phyloP scores from a whole-genome alignment of 2,797 vertebrate species.

The Margarornis squamiger region DNA sequence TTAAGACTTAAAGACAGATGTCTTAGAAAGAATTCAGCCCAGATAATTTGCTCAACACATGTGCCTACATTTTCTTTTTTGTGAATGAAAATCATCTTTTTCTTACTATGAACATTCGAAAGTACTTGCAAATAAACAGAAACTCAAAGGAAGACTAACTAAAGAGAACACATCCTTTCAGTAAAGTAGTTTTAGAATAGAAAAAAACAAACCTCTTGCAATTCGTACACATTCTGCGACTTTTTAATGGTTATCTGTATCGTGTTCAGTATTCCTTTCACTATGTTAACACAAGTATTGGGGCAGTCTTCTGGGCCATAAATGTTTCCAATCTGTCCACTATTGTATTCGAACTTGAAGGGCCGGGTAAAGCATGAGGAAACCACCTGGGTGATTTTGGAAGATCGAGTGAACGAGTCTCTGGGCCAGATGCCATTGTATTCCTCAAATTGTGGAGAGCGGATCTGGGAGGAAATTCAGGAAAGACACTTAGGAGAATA shows the following conservation, averaged over 20 bases:
- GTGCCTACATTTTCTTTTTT: not conserved
- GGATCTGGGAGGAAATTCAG: conserved; percentile 76
- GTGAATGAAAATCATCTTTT: not conserved
- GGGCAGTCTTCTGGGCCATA: conserved; percentile 73
- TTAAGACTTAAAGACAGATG: not conserved
- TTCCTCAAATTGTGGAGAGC: conserved; percentile 75
- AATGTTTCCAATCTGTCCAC: conserved; percentile 77
- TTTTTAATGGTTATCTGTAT: conserved; percentile 83
- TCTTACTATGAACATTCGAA: not conserved
- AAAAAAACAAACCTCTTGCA: conserved; percentile 60
- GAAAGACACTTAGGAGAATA: not conserved
- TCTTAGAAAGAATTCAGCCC: not conserved
- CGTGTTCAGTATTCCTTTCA: conserved; percentile 75
- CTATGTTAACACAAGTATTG: conserved; percentile 78
- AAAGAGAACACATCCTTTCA: not conserved
- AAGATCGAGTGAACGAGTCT: conserved; percentile 70
- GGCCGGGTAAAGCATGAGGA: conserved; percentile 72
- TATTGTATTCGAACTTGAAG: conserved; percentile 78
- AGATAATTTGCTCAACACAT: not conserved
- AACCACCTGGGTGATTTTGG: conserved; percentile 75
- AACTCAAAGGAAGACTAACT: not conserved
- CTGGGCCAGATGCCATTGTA: conserved; percentile 79
- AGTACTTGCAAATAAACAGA: not conserved
- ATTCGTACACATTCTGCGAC: conserved; percentile 78
- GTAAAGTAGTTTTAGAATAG: not conserved